Percentiles rank a stretch among this genome's conserved stretches.
These are phyloP conservation scores for Ptychochromis oligacanthus DNA, from an alignment of 2,113 vertebrate species.

Conservation along the genomic window DNA sequence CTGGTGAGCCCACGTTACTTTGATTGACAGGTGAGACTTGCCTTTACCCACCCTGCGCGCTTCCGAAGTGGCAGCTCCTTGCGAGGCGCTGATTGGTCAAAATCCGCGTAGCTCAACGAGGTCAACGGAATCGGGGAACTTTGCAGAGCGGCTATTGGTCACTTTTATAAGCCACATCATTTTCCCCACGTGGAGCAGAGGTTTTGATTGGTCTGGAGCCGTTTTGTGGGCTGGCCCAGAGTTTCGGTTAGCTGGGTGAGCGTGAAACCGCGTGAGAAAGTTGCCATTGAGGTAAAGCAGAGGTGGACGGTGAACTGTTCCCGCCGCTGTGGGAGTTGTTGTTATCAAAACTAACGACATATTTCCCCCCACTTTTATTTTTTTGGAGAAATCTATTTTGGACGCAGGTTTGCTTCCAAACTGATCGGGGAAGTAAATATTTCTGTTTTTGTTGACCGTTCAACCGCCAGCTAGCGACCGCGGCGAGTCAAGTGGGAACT, in stretches of 20 bases:
- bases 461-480: conserved; percentile 41
- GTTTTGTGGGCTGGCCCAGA: conserved; percentile 50
- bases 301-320: conserved; percentile 34
- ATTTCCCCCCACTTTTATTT: conserved; percentile 9
- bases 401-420: conserved; percentile 19
- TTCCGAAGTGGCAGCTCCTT: conserved; percentile 72
- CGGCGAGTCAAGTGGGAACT: conserved; percentile 72
- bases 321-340: conserved; percentile 54
- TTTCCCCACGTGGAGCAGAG: conserved; percentile 73
- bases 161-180: background rate
- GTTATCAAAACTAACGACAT: conserved; percentile 58
- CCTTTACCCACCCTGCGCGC: conserved; percentile 81
- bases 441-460: conserved; percentile 46
- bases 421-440: conserved; percentile 47
- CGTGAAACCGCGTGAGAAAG: conserved; percentile 83
- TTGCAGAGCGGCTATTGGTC: conserved; percentile 52
- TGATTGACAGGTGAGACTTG: conserved; percentile 93
- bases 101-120: conserved; percentile 53
- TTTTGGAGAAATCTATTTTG: conserved; percentile 30
- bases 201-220: conserved; percentile 43
- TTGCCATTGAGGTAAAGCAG: conserved; percentile 74
- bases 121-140: conserved; percentile 51
- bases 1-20: conserved; percentile 90
- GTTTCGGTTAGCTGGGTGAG: conserved; percentile 67
- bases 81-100: conserved; percentile 49